Evolutionary conservation across 2,113 vertebrate genomes (phyloP).

Genomic region (Elachura formosa): DNA sequence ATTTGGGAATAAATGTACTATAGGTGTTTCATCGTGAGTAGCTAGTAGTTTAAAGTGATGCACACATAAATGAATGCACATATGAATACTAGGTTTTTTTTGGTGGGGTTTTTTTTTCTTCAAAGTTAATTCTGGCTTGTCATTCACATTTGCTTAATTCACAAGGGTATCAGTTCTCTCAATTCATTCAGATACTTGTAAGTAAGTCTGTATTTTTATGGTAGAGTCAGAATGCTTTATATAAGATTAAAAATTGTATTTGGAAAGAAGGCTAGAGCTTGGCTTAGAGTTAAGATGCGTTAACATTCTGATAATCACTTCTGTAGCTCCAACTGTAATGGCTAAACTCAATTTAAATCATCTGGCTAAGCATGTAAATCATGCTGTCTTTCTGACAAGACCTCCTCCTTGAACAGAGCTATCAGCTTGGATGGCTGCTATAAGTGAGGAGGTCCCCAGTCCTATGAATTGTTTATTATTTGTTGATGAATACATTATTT

Average conservation of each 20-base stretch:
- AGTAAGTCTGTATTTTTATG: background rate
- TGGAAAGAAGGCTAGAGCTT: background rate
- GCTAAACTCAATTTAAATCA: background rate
- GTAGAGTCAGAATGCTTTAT: background rate
- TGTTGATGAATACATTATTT: background rate
- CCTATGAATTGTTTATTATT: background rate
- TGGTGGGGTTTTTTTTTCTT: background rate
- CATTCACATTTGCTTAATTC: background rate
- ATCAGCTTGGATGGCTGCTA: accelerated
- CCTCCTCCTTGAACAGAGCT: background rate
- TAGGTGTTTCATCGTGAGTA: background rate
- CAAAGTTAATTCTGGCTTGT: background rate
- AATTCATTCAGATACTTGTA: background rate
- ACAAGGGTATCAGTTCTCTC: background rate
- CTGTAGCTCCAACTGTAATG: background rate
- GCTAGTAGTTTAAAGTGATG: background rate
- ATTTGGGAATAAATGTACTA: background rate
- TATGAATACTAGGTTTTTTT: background rate
- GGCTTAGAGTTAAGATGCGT: background rate
- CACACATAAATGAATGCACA: background rate
- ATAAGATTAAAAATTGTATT: background rate
- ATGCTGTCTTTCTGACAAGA: background rate
- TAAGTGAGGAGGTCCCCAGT: accelerated
- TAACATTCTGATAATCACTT: background rate
- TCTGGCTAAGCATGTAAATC: background rate